A percentile compares a stretch with the other conserved stretches of the same genome.
These are phyloP conservation scores for Sula dactylatra DNA, from an alignment of 2,113 vertebrate genomes.

Conservation along the genomic window DNA sequence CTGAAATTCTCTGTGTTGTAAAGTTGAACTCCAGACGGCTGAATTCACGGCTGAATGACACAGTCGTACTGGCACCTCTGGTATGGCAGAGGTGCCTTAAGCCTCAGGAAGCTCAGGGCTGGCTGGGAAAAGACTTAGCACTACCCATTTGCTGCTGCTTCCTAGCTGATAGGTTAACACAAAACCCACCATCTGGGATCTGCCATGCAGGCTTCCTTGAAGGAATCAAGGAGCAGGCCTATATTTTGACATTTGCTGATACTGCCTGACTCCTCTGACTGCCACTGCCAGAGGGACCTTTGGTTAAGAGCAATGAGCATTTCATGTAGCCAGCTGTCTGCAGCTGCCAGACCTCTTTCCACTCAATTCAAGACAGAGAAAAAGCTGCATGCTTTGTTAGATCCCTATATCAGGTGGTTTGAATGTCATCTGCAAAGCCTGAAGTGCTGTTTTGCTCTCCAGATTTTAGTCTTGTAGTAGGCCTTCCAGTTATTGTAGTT, in stretches of 20 bases:
- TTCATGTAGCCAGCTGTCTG: background rate
- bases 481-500: background rate
- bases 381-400: background rate
- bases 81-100: background rate
- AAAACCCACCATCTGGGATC: background rate
- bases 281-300: background rate
- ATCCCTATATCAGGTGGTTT: background rate
- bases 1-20: background rate
- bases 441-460: background rate
- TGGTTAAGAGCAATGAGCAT: background rate
- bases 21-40: background rate
- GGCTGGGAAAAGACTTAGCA: background rate
- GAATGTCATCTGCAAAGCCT: background rate
- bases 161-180: background rate
- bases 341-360: background rate
- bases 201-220: background rate
- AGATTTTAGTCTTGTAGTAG: background rate
- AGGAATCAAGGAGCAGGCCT: background rate
- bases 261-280: background rate
- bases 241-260: background rate
- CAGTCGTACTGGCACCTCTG: background rate
- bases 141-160: background rate
- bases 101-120: background rate
- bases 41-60: background rate
- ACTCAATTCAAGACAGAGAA: background rate